These are phyloP conservation scores for Hoplostethus atlanticus DNA, from an alignment of 2,797 vertebrate genomes.

Conservation along the genomic window DNA sequence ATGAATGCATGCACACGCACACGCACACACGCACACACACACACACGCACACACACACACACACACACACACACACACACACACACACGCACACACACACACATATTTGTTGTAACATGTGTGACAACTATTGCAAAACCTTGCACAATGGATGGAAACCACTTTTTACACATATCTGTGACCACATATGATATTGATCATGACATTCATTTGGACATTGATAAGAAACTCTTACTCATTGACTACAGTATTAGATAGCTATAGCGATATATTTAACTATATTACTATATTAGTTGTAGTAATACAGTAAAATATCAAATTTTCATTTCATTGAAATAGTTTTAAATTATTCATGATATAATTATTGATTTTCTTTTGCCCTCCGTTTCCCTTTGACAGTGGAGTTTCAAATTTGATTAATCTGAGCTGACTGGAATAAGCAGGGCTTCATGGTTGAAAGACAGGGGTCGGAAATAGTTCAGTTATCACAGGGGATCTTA, in stretches of 20 bases:
- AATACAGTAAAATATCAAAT: neutral
- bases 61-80: too few relatives aligned
- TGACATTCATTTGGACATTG: conserved; percentile 8
- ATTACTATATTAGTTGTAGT: neutral
- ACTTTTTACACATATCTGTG: neutral
- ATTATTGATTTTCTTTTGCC: neutral
- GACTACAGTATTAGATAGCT: neutral
- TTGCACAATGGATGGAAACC: neutral
- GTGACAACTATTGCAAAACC: neutral
- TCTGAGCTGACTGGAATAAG: conserved; percentile 2
- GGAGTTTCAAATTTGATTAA: neutral
- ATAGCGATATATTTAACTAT: neutral
- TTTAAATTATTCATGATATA: too few relatives aligned
- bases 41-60: too few relatives aligned
- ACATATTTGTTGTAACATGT: neutral
- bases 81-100: too few relatives aligned
- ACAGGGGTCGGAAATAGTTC: conserved; percentile 23
- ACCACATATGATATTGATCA: neutral
- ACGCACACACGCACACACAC: too few relatives aligned
- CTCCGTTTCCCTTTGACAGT: neutral
- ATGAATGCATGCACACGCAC: neutral
- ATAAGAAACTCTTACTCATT: neutral
- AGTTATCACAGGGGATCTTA: conserved; percentile 78
- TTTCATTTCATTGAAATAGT: too few relatives aligned
- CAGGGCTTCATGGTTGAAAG: conserved; percentile 25